Conservation (phyloP, 23 tunicate genomes). For the Diplosoma virens region DNA sequence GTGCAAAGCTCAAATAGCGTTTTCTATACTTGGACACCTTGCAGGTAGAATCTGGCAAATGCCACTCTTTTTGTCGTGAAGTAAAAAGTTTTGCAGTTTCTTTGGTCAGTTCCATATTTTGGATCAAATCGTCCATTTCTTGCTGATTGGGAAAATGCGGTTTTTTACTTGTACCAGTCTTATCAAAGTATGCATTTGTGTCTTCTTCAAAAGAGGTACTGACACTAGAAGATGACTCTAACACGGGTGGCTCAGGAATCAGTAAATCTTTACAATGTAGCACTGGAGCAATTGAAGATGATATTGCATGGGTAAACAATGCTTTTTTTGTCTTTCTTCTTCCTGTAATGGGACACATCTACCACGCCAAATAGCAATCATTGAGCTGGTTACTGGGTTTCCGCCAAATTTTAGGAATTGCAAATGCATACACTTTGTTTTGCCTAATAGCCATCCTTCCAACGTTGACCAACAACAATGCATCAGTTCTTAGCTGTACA, state of each 20-base stretch:
- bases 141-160: constrained; percentile 19
- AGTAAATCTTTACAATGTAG: constrained; percentile 12
- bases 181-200: constrained; percentile 6
- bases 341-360: constrained; percentile 28
- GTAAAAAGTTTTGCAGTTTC: constrained; percentile 24
- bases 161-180: constrained; percentile 17
- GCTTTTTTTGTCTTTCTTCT: constrained; percentile 20
- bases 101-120: constrained; percentile 18
- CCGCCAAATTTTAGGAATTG: constrained; percentile 17
- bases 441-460: too few species aligned
- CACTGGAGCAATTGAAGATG: constrained; percentile 33
- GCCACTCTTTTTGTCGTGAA: constrained; percentile 14
- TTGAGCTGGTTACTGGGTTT: constrained; percentile 21
- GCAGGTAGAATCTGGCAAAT: constrained; percentile 26
- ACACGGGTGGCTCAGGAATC: background rate
- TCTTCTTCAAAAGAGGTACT: constrained; percentile 7
- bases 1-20: too few species aligned
- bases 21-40: too few species aligned
- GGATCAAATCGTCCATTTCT: constrained; percentile 20
- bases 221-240: constrained; percentile 13
- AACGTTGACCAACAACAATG: too few species aligned
- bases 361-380: constrained; percentile 12
- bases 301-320: constrained; percentile 13
- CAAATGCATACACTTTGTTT: too few species aligned
- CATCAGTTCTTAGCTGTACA: too few species aligned